Base-by-base conservation (phyloP, 2,888 invertebrate species). In the Melanostoma mellinum region DNA sequence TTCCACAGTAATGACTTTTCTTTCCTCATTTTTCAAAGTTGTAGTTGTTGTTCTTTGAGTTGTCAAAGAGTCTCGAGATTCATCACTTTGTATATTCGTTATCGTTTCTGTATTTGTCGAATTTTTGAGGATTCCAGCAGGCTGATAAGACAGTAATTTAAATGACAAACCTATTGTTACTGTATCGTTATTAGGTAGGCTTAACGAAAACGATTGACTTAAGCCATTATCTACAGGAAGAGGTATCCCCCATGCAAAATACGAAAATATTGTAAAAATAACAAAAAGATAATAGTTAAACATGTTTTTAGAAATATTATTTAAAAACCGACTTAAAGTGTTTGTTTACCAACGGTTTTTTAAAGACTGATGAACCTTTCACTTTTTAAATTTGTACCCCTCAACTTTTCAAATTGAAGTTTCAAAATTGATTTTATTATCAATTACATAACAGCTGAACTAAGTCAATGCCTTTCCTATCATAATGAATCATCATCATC, bases 1-100 rank as follows among this genome's bases (percentile, higher is more conserved):
- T 32, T 72, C 76, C 38, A 76, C 72, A 44, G 72, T 48, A 30
- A 76, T 60, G 52, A 42, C 58, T 50, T 65, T 74, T 3, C 40
- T 46, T 46, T 74, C 53, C 9, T 32, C 20, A 20, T 20, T 20
- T 9, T 61, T 75, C 44, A 55, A 20, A 36, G 53, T 53, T 40
- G 61, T 46, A 61, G 44, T 40, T 55, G 55, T 55, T 1, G 55
- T 4, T 50, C 32, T 6, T 6, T 32, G 50, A 6, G 32, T 50
- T 6, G 32, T 5, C 30, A 5, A 8, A 8, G 32, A 32, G 33
- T 6, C 2, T 50, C 9, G 20, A 20, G 20, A 1, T 8, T 50
- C 50, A 50, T 50, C 32, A 6, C 33, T 50, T 50, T 32, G 50
- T 3, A 50, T 20, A 20, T 20, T 20, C 1, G 20, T 3, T 50